A percentile compares a stretch with the other conserved stretches of the same genome.
phyloP scores from a whole-genome alignment of 1,140 invertebrate species.

The Idris sp. region DNA sequence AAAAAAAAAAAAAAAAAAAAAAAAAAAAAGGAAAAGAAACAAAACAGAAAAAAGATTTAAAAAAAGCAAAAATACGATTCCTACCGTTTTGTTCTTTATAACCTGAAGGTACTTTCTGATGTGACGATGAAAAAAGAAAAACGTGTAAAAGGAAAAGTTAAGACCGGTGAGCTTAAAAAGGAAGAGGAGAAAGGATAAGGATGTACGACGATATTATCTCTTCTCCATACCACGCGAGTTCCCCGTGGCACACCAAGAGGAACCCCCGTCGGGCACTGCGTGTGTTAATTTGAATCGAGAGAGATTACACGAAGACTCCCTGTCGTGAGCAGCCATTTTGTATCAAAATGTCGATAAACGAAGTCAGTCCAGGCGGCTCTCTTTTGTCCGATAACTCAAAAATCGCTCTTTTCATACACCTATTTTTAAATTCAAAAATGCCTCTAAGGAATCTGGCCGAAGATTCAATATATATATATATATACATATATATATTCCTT shows the following conservation, averaged over 20 bases:
- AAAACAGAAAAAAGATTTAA: no score
- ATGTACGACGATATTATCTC: slow-evolving; percentile 67
- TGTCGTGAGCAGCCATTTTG: slow-evolving; percentile 78
- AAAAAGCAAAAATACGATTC: slow-evolving; percentile 34
- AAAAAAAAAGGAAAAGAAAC: no score
- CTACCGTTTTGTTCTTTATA: slow-evolving; percentile 61
- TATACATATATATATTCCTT: no score
- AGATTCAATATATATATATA: no score
- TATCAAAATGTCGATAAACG: slow-evolving; percentile 79
- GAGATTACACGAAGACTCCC: slow-evolving; percentile 78
- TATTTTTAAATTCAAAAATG: slow-evolving; percentile 9
- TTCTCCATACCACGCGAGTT: slow-evolving; percentile 65
- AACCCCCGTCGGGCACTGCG: slow-evolving; percentile 73
- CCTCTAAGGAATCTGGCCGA: no score
- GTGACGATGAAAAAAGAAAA: slow-evolving; percentile 59
- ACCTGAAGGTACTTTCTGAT: slow-evolving; percentile 45
- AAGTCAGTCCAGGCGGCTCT: slow-evolving; percentile 65
- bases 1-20: no score
- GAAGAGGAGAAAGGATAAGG: slow-evolving; percentile 60
- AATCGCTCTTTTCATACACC: slow-evolving; percentile 22
- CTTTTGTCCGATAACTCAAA: slow-evolving; percentile 52
- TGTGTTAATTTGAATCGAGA: slow-evolving; percentile 80
- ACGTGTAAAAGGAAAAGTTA: slow-evolving; percentile 61
- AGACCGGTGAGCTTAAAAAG: slow-evolving; percentile 59
- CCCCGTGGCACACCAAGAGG: slow-evolving; percentile 63